A percentile compares a stretch with the other conserved stretches of the same genome.
These are phyloP conservation scores for Phyllotreta striolata DNA, from an alignment of 2,888 invertebrate genomes.

Conservation along the genomic window DNA sequence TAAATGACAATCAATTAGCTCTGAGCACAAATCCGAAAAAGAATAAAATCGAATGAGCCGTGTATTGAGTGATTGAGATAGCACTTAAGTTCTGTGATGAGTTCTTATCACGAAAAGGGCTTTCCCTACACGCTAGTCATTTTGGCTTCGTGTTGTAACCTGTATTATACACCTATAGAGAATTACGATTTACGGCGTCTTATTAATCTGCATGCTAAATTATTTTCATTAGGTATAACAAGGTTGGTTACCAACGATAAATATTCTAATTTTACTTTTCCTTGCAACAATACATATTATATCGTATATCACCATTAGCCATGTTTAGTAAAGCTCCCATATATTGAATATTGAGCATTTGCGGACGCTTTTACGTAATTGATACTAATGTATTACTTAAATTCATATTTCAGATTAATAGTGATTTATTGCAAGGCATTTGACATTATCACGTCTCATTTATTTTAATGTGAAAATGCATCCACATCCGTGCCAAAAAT, in stretches of 20 bases:
- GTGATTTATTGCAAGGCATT: too few relatives aligned
- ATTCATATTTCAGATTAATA: too few relatives aligned
- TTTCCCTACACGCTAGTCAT: conserved; percentile 20
- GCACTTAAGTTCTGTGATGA: conserved; percentile 22
- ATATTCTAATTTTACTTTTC: conserved; percentile 25
- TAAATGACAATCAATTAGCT: too few relatives aligned
- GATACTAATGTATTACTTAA: too few relatives aligned
- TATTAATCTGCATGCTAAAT: conserved; percentile 39
- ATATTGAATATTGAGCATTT: conserved; percentile 9
- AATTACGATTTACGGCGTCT: conserved; percentile 26
- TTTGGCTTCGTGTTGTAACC: conserved; percentile 14
- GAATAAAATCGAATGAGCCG: conserved; percentile 15
- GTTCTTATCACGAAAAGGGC: conserved; percentile 23
- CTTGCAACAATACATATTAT: conserved; percentile 3
- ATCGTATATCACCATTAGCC: conserved; percentile 17
- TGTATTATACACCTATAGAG: conserved; percentile 23
- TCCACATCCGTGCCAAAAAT: too few relatives aligned
- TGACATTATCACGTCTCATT: too few relatives aligned
- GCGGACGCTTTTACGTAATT: too few relatives aligned
- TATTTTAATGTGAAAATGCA: too few relatives aligned
- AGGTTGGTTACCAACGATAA: conserved; percentile 33
- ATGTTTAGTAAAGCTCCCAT: conserved; percentile 19
- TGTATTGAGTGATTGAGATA: conserved; percentile 25
- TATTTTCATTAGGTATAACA: conserved; percentile 30
- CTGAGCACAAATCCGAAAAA: conserved; percentile 16